A percentile compares a stretch with the other conserved stretches of the same genome.
These are phyloP conservation scores for Hemithea aestivaria DNA, from an alignment of 2,888 invertebrate species.

Conservation along the genomic window DNA sequence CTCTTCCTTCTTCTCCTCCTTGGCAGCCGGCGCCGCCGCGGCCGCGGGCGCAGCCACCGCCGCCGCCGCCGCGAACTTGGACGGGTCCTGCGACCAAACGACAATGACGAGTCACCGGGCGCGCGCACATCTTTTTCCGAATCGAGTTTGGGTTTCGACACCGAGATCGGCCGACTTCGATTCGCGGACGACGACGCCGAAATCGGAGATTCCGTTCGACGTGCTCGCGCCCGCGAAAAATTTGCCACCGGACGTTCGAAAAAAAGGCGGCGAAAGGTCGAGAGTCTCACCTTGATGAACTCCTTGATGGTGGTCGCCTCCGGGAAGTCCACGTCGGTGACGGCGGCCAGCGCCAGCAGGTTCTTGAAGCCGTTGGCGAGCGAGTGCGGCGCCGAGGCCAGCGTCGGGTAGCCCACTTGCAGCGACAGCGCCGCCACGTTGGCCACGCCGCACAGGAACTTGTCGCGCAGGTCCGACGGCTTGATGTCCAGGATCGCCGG, in stretches of 20 bases:
- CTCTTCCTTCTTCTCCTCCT: slow-evolving; percentile 87
- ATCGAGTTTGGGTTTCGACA: slow-evolving; percentile 39
- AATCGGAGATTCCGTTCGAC: no score
- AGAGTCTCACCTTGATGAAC: slow-evolving; percentile 85
- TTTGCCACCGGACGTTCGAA: neutral
- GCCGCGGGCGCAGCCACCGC: slow-evolving; percentile 83
- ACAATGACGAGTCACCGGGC: no score
- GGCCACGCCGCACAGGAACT: slow-evolving; percentile 95
- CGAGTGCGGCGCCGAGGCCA: slow-evolving; percentile 98
- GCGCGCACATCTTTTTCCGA: slow-evolving; percentile 33
- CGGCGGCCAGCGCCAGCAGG: slow-evolving; percentile 96
- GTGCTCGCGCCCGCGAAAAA: no score
- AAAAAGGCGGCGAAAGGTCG: neutral
- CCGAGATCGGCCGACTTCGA: no score
- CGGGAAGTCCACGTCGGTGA: slow-evolving; percentile 96
- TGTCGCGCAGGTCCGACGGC: slow-evolving; percentile 94
- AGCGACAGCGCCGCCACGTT: slow-evolving; percentile 97
- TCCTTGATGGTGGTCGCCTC: slow-evolving; percentile 96
- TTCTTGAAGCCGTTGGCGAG: slow-evolving; percentile 99
- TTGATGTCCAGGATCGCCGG: slow-evolving; percentile 99
- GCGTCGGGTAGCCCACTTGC: slow-evolving; percentile 96
- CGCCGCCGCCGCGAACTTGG: slow-evolving; percentile 88
- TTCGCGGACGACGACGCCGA: no score
- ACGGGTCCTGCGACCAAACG: slow-evolving; percentile 93
- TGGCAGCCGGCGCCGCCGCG: slow-evolving; percentile 80